phyloP scores from a whole-genome alignment of 2,113 vertebrate genomes.

The Hipposideros armiger region DNA sequence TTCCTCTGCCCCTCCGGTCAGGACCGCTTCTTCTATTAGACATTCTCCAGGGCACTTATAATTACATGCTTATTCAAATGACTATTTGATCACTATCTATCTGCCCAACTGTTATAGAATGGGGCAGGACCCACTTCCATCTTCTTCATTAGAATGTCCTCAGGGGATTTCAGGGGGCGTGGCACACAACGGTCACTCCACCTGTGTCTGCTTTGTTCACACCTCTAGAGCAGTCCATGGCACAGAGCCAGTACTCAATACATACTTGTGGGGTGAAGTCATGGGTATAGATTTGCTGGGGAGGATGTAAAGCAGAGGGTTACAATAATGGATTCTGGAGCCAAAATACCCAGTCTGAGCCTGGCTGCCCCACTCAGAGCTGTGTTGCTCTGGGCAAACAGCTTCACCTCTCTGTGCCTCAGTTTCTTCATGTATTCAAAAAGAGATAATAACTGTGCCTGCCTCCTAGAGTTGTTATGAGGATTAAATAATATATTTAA shows the following conservation, averaged over 20 bases:
- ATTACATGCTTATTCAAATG: background rate
- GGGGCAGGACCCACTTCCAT: background rate
- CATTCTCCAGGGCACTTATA: background rate
- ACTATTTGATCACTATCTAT: background rate
- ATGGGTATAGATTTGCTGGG: background rate
- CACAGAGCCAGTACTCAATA: background rate
- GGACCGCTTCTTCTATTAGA: background rate
- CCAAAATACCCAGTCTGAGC: constrained; percentile 1
- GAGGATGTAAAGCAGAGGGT: background rate
- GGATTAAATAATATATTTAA: background rate
- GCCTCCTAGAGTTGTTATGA: background rate
- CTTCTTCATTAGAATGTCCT: background rate
- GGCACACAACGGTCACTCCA: background rate
- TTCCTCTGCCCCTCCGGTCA: no score
- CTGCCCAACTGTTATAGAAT: background rate
- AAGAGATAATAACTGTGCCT: background rate
- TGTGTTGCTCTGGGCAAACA: background rate
- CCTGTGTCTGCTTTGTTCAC: background rate
- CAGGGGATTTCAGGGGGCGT: rapidly evolving
- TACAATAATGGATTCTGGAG: background rate
- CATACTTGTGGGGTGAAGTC: background rate
- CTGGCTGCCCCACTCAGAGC: background rate
- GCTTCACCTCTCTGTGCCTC: background rate
- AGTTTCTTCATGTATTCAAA: background rate
- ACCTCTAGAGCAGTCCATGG: background rate